A percentile compares a stretch with the other conserved stretches of the same genome.
These are phyloP conservation scores for Cerastis leucographa DNA, from an alignment of 2,888 invertebrate genomes.

Conservation along the genomic window DNA sequence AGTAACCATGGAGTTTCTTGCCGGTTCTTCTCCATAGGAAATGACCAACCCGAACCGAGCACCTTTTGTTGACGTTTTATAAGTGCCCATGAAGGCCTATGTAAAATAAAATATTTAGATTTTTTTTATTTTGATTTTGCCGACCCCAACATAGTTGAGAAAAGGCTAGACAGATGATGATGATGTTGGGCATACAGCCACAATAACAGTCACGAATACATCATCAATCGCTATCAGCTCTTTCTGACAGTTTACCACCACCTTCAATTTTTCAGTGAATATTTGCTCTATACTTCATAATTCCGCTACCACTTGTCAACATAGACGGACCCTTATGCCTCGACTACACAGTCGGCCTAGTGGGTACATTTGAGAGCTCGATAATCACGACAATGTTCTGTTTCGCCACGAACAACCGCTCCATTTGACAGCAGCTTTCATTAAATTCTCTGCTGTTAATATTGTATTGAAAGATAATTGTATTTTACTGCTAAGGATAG, in stretches of 20 bases:
- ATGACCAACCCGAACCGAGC: too few species aligned
- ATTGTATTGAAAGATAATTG: not conserved
- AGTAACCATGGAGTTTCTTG: too few species aligned
- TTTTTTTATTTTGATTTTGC: too few species aligned
- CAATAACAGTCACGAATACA: not conserved
- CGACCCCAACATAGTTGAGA: too few species aligned
- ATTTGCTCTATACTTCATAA: not conserved
- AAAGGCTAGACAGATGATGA: too few species aligned
- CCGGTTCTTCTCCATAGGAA: too few species aligned
- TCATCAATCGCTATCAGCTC: not conserved
- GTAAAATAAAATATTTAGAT: too few species aligned
- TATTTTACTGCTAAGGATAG: not conserved
- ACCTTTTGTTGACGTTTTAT: too few species aligned
- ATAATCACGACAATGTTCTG: conserved; percentile 47
- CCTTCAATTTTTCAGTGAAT: not conserved
- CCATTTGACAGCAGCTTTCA: conserved; percentile 39
- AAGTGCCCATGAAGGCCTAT: too few species aligned
- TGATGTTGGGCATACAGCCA: not conserved
- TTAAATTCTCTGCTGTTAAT: conserved; percentile 5
- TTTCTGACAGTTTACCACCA: not conserved
- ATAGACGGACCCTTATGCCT: not conserved
- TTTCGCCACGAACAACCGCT: conserved; percentile 29
- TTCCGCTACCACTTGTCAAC: not conserved
- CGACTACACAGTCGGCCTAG: conserved; percentile 3
- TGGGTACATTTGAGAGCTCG: conserved; percentile 13